Percentiles rank a stretch among this genome's conserved stretches.
Evolutionary conservation across 23 tunicate genomes (phyloP).

Genomic region (Halocynthia aurantium): DNA sequence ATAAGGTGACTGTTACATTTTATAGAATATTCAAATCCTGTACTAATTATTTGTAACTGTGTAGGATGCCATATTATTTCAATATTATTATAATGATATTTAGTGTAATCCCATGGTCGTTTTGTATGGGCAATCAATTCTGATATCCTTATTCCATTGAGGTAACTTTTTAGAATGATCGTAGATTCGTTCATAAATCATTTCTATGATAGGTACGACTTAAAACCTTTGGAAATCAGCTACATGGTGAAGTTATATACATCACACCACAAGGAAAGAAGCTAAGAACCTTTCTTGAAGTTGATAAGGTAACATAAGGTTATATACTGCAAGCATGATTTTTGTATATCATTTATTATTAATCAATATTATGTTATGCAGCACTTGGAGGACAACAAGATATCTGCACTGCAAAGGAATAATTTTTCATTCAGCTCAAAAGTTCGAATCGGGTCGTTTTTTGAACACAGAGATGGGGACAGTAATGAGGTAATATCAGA

Average conservation of each 20-base stretch:
- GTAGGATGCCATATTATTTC: too few relatives aligned
- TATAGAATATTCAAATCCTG: too few relatives aligned
- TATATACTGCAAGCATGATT: neutral
- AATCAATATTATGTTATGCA: conserved; percentile 3
- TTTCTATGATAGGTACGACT: conserved; percentile 31
- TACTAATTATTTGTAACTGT: too few relatives aligned
- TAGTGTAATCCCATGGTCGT: too few relatives aligned
- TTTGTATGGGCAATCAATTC: too few relatives aligned
- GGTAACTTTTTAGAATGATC: too few relatives aligned
- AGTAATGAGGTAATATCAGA: conserved; percentile 7
- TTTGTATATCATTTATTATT: neutral
- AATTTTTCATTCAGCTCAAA: conserved; percentile 61
- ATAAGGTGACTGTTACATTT: too few relatives aligned
- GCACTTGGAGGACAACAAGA: conserved; percentile 47
- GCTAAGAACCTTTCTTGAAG: conserved; percentile 32
- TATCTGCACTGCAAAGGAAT: conserved; percentile 25
- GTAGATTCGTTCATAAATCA: too few relatives aligned
- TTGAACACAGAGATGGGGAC: conserved; percentile 39
- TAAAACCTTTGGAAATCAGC: conserved; percentile 24
- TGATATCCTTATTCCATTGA: too few relatives aligned
- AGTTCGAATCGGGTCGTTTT: conserved; percentile 39
- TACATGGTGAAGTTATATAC: conserved; percentile 46
- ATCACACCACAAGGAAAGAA: conserved; percentile 37
- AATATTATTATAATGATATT: too few relatives aligned
- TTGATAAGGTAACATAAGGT: conserved; percentile 40